A percentile compares a stretch with the other conserved stretches of the same genome.
These are phyloP conservation scores for Acanthiza pusilla DNA, from an alignment of 2,797 vertebrate genomes.

Conservation along the genomic window DNA sequence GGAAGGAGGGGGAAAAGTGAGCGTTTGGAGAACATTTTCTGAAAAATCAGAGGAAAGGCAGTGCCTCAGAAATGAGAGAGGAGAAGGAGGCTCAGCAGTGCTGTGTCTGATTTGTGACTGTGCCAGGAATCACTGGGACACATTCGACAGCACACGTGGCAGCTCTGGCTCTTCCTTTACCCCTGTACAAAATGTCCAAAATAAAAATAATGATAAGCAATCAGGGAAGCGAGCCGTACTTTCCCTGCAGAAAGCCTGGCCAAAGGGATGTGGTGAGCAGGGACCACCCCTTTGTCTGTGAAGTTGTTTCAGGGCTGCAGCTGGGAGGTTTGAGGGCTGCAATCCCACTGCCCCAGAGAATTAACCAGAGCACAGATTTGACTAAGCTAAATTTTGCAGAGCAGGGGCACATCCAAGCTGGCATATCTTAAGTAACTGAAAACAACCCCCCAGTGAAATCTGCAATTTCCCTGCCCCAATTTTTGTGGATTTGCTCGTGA, in stretches of 20 bases:
- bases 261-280: not conserved
- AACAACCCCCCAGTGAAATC: not conserved
- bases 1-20: accelerated
- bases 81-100: not conserved
- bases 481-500: not conserved
- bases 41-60: not conserved
- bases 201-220: not conserved
- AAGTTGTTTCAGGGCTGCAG: not conserved
- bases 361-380: not conserved
- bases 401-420: not conserved
- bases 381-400: not conserved
- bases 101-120: accelerated
- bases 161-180: not conserved
- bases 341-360: not conserved
- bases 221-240: not conserved
- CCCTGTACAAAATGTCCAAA: not conserved
- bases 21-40: not conserved
- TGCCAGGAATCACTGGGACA: not conserved
- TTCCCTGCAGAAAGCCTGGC: not conserved
- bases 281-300: not conserved
- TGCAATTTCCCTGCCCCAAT: not conserved
- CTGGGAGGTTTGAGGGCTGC: not conserved
- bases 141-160: accelerated
- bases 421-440: not conserved
- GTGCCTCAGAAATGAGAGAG: not conserved